A percentile compares a stretch with the other conserved stretches of the same genome.
These are phyloP conservation scores for Melieria crassipennis DNA, from an alignment of 2,888 invertebrate species.

Conservation along the genomic window DNA sequence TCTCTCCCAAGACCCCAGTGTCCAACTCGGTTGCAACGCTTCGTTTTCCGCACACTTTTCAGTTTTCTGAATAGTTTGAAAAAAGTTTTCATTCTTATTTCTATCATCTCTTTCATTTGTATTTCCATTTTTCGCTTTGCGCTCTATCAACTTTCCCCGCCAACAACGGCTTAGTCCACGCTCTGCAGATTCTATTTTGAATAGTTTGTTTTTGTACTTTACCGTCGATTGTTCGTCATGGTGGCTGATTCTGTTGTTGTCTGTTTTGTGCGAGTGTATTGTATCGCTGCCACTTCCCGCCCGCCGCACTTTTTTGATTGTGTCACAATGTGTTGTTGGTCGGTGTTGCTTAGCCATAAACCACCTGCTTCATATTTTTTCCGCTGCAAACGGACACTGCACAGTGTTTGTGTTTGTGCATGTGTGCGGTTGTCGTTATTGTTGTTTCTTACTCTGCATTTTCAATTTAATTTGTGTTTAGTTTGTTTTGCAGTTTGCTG, in stretches of 20 bases:
- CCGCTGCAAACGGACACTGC: neutral
- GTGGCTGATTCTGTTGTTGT: constrained; percentile 2
- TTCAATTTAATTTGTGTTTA: neutral
- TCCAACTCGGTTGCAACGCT: too few relatives aligned
- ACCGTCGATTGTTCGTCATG: neutral
- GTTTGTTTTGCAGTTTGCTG: neutral
- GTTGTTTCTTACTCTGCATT: neutral
- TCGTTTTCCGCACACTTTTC: too few relatives aligned
- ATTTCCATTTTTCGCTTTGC: too few relatives aligned
- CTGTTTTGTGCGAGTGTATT: neutral
- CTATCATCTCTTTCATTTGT: too few relatives aligned
- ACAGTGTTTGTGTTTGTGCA: neutral
- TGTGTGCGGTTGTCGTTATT: neutral
- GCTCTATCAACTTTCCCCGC: too few relatives aligned
- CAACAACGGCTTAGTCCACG: too few relatives aligned
- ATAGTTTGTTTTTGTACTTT: too few relatives aligned
- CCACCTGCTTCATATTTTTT: neutral
- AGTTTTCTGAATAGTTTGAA: too few relatives aligned
- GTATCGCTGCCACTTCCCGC: neutral
- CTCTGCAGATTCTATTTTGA: too few relatives aligned
- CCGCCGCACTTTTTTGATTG: too few relatives aligned
- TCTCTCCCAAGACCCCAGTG: too few relatives aligned
- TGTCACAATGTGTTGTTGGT: neutral
- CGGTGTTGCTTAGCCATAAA: neutral
- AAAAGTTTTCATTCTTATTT: too few relatives aligned